phyloP scores from a whole-genome alignment of 2,797 vertebrate species.

The Chaetodon trifasciatus region DNA sequence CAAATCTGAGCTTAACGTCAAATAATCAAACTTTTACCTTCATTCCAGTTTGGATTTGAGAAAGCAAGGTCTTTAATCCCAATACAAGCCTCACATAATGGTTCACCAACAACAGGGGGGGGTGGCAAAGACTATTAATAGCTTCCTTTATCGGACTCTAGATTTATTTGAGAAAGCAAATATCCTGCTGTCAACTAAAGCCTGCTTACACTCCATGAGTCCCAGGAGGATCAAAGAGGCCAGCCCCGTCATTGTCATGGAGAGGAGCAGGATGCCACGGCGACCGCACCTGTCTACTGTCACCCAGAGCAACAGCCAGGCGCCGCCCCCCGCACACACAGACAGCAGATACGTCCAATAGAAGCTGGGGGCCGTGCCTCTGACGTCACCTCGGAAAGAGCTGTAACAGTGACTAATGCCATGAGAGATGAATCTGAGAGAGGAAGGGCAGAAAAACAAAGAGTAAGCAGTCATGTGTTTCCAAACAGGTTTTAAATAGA shows the following conservation, averaged over 20 bases:
- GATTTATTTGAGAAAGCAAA: conserved; percentile 23
- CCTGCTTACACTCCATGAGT: conserved; percentile 90
- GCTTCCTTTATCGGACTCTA: conserved; percentile 9
- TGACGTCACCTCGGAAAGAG: conserved; percentile 88
- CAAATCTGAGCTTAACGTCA: conserved; percentile 3
- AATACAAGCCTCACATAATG: conserved; percentile 18
- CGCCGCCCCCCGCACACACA: conserved; percentile 88
- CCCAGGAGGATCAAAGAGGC: conserved; percentile 92
- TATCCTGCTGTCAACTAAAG: conserved; percentile 24
- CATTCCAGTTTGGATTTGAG: conserved; percentile 12
- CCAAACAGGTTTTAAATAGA: conserved; percentile 24
- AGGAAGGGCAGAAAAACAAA: conserved; percentile 17
- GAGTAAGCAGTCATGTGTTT: conserved; percentile 7
- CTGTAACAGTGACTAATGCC: conserved; percentile 94
- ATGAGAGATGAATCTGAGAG: conserved; percentile 91
- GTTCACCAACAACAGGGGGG: conserved; percentile 4
- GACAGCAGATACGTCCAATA: conserved; percentile 92
- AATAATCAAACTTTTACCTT: conserved; percentile 4
- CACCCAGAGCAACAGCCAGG: conserved; percentile 90
- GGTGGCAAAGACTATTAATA: conserved; percentile 25
- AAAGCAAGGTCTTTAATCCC: conserved; percentile 22
- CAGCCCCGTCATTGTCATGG: conserved; percentile 91
- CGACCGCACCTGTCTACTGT: conserved; percentile 91
- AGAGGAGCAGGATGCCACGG: conserved; percentile 91
- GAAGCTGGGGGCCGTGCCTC: conserved; percentile 88